phyloP scores from a whole-genome alignment of 2,888 invertebrate species.

The Schrankia costaestrigalis region DNA sequence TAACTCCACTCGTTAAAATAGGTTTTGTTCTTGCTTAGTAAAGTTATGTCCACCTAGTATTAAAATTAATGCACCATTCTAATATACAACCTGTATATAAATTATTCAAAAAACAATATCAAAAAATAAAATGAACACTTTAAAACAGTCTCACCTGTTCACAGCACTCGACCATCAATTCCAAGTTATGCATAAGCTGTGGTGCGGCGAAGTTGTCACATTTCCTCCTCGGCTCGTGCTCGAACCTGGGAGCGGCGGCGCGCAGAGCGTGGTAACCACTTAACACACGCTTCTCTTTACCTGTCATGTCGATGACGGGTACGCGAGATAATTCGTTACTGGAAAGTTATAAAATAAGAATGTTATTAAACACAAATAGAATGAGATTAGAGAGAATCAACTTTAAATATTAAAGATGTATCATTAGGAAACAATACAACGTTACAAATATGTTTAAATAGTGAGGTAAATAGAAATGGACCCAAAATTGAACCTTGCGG shows the following conservation, averaged over 20 bases:
- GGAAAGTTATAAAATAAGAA: slow-evolving; percentile 1
- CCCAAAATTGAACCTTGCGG: too few relatives aligned
- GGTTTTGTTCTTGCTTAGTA: too few relatives aligned
- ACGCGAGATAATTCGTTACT: slow-evolving; percentile 89
- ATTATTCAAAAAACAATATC: too few relatives aligned
- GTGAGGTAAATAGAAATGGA: too few relatives aligned
- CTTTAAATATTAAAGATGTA: too few relatives aligned
- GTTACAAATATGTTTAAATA: too few relatives aligned
- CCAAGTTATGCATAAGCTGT: slow-evolving; percentile 95
- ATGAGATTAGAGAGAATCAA: background rate
- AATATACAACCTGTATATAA: too few relatives aligned
- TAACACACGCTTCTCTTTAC: slow-evolving; percentile 94
- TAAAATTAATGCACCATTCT: too few relatives aligned
- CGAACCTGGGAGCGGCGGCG: slow-evolving; percentile 83
- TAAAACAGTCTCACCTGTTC: slow-evolving; percentile 84
- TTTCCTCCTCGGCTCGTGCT: slow-evolving; percentile 82
- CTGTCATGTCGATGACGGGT: slow-evolving; percentile 99
- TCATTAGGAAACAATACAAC: too few relatives aligned
- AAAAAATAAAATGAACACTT: background rate
- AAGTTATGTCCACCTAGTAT: too few relatives aligned
- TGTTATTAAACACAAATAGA: background rate
- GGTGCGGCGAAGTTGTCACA: slow-evolving; percentile 89
- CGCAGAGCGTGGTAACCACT: slow-evolving; percentile 96
- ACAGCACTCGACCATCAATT: slow-evolving; percentile 93
- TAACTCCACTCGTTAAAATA: too few relatives aligned